These are phyloP conservation scores for Gymnogyps californianus DNA, from an alignment of 2,113 vertebrate species.

Conservation along the genomic window DNA sequence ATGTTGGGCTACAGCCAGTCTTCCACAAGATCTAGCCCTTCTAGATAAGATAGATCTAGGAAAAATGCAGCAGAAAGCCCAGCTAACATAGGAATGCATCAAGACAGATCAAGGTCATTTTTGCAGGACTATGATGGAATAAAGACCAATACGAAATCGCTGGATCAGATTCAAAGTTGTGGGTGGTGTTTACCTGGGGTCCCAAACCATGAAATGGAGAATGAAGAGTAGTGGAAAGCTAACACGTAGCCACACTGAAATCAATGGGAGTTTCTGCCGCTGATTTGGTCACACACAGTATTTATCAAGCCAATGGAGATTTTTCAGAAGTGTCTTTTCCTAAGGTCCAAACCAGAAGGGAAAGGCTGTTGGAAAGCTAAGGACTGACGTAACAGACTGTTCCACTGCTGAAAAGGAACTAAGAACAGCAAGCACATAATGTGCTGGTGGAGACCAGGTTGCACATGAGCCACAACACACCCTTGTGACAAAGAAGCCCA, in stretches of 20 bases:
- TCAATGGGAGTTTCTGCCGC: background rate
- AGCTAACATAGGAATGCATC: background rate
- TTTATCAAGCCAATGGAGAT: background rate
- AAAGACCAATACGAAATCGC: background rate
- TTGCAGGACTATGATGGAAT: background rate
- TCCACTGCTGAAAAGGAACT: background rate
- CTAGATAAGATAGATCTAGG: background rate
- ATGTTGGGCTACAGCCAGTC: background rate
- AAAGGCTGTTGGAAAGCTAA: background rate
- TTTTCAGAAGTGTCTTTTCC: background rate
- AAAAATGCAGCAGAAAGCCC: background rate
- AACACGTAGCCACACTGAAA: background rate
- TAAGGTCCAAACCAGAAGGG: background rate
- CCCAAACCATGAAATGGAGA: background rate
- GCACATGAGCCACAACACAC: background rate
- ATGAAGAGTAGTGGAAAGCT: background rate
- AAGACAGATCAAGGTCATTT: background rate
- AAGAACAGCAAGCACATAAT: background rate
- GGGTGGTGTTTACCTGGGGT: background rate
- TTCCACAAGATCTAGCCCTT: background rate
- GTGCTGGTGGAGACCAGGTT: background rate
- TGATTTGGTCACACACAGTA: background rate
- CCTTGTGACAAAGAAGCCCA: background rate
- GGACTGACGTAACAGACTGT: background rate
- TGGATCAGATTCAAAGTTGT: background rate